Percentiles rank a stretch among this genome's conserved stretches.
Evolutionary conservation across 2,113 vertebrate genomes (phyloP).

Genomic region (Nasalis larvatus): DNA sequence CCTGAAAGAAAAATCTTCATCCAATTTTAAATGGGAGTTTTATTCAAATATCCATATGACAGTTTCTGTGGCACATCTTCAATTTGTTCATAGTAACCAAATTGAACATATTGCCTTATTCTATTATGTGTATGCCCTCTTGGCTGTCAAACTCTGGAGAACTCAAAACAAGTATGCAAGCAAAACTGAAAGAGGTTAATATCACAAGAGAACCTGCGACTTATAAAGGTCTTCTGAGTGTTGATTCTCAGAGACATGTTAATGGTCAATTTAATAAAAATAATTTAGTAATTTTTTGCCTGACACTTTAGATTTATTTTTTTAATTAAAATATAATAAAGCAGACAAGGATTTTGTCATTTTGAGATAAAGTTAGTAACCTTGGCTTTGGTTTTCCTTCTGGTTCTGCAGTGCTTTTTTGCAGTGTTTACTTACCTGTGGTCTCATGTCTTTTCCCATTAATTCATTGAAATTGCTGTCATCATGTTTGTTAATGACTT

Average conservation of each 20-base stretch:
- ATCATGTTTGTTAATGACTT: neutral
- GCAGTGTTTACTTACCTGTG: neutral
- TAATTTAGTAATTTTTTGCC: neutral
- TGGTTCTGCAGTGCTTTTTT: neutral
- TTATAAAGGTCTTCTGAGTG: neutral
- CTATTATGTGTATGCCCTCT: neutral
- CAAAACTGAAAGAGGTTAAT: constrained; percentile 17
- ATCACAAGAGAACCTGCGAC: neutral
- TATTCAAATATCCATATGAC: constrained; percentile 19
- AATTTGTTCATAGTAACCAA: neutral
- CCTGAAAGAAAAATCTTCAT: neutral
- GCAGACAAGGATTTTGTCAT: constrained; percentile 8
- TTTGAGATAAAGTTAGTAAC: constrained; percentile 2
- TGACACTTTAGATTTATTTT: neutral
- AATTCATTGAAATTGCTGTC: neutral
- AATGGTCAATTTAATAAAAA: constrained; percentile 22
- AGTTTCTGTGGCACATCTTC: neutral
- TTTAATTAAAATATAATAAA: constrained; percentile 2
- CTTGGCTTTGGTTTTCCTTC: neutral
- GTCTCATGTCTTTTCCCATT: neutral
- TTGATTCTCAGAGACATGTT: neutral
- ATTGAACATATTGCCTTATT: neutral
- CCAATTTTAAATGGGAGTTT: neutral
- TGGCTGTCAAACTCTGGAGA: neutral
- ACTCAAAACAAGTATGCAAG: neutral